Evolutionary conservation across 2,113 vertebrate genomes (phyloP), one percentile per base, ranked within the genome.

Genomic region (Isurus oxyrinchus): DNA sequence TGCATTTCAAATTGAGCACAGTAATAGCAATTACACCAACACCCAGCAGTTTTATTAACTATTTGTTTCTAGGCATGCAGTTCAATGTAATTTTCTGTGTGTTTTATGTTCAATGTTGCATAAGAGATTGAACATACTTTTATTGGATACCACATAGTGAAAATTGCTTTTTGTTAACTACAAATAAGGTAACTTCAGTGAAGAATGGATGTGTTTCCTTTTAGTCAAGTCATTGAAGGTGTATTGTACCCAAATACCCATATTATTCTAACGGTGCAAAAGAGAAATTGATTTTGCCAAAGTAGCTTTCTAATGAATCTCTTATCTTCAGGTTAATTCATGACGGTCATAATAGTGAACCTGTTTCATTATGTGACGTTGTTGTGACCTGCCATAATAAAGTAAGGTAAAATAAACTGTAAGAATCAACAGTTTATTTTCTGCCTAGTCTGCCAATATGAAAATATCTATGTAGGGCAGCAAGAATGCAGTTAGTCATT

Each of bases 1-100:
- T 57, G 53, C 88, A 57, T 91, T 91, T 91, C 55, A 91, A 91
- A 91, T 91, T 91, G 44, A 91, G 88, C 31, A 25, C 31, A 31
- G 2, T 31, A 5, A 59, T 35, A 35, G 53, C 87, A 44, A 49
- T 87, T 87, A 27, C 57, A 91, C 53, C 53, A 59, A 90, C 13
- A 44, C 14, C 19, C 16, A 19, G 27, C 19, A 72, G 2, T n/a
- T 79, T 13, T 79, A 84, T 44, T 84, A 79, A n/a, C 44, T 84
- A 21, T 44, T 84, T 40, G 40, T 19, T 84, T 84, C 40, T 19
- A 5, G 40, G n/a, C 79, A 84, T 19, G 14, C 79, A 44, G 13
- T 44, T 44, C 14, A 44, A 21, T 25, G 63, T 31, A 10, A 10
- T 35, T 8, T 35, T 31, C 72, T 76, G 8, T 72, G 10, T 79